Conservation (phyloP, 2,888 invertebrate species). For the Parascotia fuliginaria region DNA sequence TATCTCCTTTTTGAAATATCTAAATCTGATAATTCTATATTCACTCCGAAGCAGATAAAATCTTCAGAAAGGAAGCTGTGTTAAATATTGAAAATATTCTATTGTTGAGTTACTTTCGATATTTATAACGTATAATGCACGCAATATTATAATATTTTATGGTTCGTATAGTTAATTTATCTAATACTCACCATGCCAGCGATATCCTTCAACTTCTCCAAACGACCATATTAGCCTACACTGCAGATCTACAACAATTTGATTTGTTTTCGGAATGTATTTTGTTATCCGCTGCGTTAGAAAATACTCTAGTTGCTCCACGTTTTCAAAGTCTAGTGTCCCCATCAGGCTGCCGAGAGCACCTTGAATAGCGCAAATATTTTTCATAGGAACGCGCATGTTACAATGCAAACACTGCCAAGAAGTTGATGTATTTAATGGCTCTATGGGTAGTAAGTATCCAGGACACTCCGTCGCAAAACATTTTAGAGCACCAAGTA, state of each 20-base stretch:
- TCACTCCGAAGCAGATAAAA: too few species aligned
- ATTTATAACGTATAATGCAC: too few species aligned
- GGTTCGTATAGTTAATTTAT: background rate
- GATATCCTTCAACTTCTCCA: conserved; percentile 83
- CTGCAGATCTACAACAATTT: conserved; percentile 87
- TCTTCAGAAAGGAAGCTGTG: conserved; percentile 5
- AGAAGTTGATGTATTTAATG: conserved; percentile 76
- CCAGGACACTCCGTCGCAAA: conserved; percentile 82
- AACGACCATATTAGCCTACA: conserved; percentile 87
- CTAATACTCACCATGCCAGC: conserved; percentile 84
- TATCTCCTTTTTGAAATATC: conserved; percentile 19
- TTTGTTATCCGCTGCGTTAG: conserved; percentile 80
- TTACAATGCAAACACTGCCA: conserved; percentile 88
- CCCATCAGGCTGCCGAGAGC: conserved; percentile 85
- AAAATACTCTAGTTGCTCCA: conserved; percentile 85
- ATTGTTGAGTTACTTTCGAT: too few species aligned
- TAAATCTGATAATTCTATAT: conserved; percentile 30
- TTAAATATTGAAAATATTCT: background rate
- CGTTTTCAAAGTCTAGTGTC: conserved; percentile 76
- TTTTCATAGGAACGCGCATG: conserved; percentile 74
- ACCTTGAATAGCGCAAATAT: conserved; percentile 79
- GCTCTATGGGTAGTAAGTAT: conserved; percentile 84
- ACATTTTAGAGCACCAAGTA: conserved; percentile 86
- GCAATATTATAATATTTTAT: background rate
- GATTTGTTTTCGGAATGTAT: conserved; percentile 86